Evolutionary conservation across 2,113 vertebrate genomes (phyloP).

Genomic region (Gulo gulo): DNA sequence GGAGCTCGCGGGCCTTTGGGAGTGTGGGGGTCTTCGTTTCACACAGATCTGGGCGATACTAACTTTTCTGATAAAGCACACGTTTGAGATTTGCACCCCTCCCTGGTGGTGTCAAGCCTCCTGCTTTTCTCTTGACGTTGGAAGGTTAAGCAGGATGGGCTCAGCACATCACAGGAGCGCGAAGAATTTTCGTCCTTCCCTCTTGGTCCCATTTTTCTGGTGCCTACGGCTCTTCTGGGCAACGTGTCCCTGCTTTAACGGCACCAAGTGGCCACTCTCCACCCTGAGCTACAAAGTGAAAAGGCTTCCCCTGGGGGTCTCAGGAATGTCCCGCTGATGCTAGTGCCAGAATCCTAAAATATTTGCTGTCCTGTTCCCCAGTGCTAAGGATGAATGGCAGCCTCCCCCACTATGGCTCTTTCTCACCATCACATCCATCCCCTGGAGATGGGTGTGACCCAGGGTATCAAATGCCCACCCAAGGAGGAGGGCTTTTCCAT

Average conservation of each 20-base stretch:
- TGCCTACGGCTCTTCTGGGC: background rate
- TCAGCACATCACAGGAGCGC: accelerated
- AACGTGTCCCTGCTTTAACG: background rate
- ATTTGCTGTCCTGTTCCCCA: background rate
- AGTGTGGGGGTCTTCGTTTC: background rate
- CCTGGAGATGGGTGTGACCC: background rate
- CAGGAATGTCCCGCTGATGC: background rate
- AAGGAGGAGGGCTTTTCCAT: no score
- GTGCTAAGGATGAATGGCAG: background rate
- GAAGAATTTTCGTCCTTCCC: background rate
- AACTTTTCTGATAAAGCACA: background rate
- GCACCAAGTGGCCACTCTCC: background rate
- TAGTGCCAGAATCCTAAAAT: background rate
- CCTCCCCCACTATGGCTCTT: accelerated
- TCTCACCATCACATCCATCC: no score
- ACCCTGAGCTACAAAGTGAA: background rate
- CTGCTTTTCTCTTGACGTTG: background rate
- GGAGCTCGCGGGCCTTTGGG: background rate
- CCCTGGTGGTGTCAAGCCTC: background rate
- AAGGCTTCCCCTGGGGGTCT: background rate
- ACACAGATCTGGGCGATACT: background rate
- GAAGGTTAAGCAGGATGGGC: background rate
- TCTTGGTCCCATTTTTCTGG: background rate
- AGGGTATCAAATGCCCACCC: background rate
- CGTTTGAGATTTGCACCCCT: background rate